Base-by-base conservation (phyloP, 2,888 invertebrate genomes). In the Lasioglossum vierecki region DNA sequence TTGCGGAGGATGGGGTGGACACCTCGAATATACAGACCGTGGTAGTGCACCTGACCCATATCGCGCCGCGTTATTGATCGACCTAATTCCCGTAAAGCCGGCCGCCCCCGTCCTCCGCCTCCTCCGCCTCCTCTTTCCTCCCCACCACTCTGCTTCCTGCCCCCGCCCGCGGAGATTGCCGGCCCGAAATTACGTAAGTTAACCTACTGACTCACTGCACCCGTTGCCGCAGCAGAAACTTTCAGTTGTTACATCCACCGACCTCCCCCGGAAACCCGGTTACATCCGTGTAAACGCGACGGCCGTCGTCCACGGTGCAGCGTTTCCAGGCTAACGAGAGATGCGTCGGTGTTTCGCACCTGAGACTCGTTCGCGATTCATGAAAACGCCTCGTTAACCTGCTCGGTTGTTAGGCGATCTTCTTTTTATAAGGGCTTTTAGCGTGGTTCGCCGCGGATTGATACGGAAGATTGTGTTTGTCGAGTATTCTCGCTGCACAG, bases 21-120 rank as follows among this genome's bases (percentile, higher is more conserved):
- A 79, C 57, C 84, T 73, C 75, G 82, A 79, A 79, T 78, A 86
- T 74, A 83, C 73, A 63, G 85, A 83, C 85, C 89, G 88, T 89
- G 90, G 84, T 88, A 89, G 92, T 94, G 94, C 94, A 94, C 94
- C 94, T 94, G 94, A 94, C 94, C 94, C 86, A 94, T 94, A 93
- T 94, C 92, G 85, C 86, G 84, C 71, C 87, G 85, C 88, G 88
- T 91, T 94, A 94, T 94, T 94, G 94, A 94, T 94, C 92, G 94
- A 94, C 94, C 94, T 89, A 94, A 94, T 94, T 93, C 91, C 81
- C 26, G 80, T 49, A 83, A 91, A 90, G 91, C 91, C 91, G 90
- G 87, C 91, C 91, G 82, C 26, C 71, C n/a, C 11, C 1, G 22
- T 22, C 22, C 22, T 18, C 68, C 18, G 2, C 39, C 39, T 22